phyloP scores from a whole-genome alignment of 2,888 invertebrate genomes.

The Myopa tessellatipennis region DNA sequence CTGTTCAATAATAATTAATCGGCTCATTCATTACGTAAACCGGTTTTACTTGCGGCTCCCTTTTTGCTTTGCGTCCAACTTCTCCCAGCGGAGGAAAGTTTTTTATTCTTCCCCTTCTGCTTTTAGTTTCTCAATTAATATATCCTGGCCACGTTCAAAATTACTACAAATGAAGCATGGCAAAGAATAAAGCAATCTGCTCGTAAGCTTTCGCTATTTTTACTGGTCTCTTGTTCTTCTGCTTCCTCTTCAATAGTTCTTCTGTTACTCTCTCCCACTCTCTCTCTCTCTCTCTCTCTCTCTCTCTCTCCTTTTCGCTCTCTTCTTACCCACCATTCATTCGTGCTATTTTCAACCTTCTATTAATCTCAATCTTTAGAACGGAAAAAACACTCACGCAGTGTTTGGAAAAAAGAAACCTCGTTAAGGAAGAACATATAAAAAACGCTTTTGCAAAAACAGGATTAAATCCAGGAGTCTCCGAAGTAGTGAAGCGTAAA shows the following conservation, averaged over 20 bases:
- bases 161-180: conserved; percentile 38
- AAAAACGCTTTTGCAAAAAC: conserved; percentile 49
- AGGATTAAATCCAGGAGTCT: conserved; percentile 61
- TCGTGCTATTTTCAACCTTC: neutral
- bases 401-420: neutral
- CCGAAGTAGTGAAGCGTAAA: conserved; percentile 61
- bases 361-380: neutral
- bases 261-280: neutral
- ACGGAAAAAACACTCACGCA: neutral
- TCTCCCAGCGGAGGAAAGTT: neutral
- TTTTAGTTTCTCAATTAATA: conserved; percentile 19
- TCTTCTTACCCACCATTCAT: neutral
- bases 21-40: conserved; percentile 51
- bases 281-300: neutral
- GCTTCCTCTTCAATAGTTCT: neutral
- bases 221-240: neutral
- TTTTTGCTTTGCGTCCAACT: neutral
- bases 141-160: conserved; percentile 35
- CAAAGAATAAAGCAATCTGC: conserved; percentile 23
- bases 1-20: conserved; percentile 53
- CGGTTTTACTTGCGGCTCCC: conserved; percentile 37
- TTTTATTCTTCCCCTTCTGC: conserved; percentile 1
- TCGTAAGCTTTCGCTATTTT: neutral
- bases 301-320: neutral
- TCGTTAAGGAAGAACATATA: neutral